phyloP scores from a whole-genome alignment of 2,113 vertebrate species.

The Gulo gulo region DNA sequence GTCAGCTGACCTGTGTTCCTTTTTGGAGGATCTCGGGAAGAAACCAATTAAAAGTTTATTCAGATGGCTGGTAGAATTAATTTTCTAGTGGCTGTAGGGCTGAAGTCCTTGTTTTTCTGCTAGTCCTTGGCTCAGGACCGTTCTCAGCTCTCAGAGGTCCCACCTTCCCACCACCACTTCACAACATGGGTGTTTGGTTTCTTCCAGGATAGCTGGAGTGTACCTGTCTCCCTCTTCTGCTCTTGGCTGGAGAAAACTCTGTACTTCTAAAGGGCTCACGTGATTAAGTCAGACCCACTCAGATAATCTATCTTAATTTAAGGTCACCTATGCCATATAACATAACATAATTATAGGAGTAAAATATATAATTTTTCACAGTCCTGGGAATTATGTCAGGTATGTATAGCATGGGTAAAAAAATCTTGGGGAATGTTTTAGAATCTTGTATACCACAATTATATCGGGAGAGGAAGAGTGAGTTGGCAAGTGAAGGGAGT shows the following conservation, averaged over 20 bases:
- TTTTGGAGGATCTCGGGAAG: not conserved
- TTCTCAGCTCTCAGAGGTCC: not conserved
- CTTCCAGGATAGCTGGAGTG: not conserved
- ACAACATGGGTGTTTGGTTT: not conserved
- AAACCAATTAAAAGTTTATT: not conserved
- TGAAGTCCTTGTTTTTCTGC: not conserved
- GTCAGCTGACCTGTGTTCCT: not conserved
- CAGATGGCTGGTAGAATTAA: not conserved
- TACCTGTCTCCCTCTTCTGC: not conserved
- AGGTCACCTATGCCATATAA: not conserved
- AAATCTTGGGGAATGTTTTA: not conserved
- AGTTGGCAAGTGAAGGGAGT: not conserved
- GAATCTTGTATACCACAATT: not conserved
- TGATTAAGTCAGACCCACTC: not conserved
- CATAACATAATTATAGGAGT: not conserved
- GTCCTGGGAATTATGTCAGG: not conserved
- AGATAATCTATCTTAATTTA: not conserved
- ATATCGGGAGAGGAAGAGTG: not conserved
- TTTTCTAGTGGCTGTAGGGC: not conserved
- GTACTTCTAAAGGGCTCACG: not conserved
- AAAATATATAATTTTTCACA: not conserved
- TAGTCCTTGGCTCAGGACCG: not conserved
- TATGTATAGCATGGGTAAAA: not conserved
- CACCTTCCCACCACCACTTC: not conserved
- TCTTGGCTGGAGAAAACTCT: not conserved